phyloP scores from a whole-genome alignment of 2,888 invertebrate genomes.

The Tetrapedia diversipes region DNA sequence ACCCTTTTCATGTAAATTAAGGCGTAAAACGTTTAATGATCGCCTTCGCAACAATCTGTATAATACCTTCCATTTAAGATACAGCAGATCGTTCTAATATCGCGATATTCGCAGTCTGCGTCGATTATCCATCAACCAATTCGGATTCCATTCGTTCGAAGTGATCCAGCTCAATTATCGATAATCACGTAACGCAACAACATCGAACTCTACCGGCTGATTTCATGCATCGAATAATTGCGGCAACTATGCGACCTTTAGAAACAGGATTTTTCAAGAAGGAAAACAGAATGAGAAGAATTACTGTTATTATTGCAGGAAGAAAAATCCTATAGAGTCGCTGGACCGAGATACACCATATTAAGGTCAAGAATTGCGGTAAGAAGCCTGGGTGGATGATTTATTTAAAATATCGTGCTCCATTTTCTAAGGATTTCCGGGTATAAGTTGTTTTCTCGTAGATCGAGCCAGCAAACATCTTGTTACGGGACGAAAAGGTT shows the following conservation, averaged over 20 bases:
- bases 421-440: neutral
- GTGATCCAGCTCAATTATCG: neutral
- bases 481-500: constrained; percentile 12
- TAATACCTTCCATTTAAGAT: too few species aligned
- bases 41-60: too few species aligned
- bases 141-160: neutral
- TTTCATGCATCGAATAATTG: neutral
- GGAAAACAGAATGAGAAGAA: neutral
- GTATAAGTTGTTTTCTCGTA: neutral
- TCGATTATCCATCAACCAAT: neutral
- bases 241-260: neutral
- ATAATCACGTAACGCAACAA: neutral
- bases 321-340: neutral
- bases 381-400: neutral
- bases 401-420: neutral
- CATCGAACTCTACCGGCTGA: neutral
- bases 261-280: neutral
- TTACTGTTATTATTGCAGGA: neutral
- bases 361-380: neutral
- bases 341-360: neutral
- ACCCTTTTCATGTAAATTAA: too few species aligned
- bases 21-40: too few species aligned
- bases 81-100: too few species aligned
- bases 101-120: too few species aligned
- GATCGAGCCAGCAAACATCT: neutral